These are phyloP conservation scores for Centrocercus urophasianus DNA, from an alignment of 2,113 vertebrate species.

Conservation along the genomic window DNA sequence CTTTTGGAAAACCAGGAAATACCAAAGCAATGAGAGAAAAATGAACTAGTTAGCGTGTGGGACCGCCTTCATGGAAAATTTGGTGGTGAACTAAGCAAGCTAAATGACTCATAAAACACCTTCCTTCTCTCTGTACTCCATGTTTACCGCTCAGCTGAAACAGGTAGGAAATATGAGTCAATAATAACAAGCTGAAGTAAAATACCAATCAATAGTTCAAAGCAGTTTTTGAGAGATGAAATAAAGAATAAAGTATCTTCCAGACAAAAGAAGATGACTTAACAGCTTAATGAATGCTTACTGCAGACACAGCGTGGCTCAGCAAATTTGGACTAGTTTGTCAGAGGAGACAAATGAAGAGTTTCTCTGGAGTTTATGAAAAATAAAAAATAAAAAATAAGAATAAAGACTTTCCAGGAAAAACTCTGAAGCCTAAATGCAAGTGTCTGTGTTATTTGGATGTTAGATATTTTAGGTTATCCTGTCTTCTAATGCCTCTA, in stretches of 20 bases:
- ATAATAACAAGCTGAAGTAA: not conserved
- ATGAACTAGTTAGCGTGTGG: not conserved
- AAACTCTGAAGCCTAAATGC: not conserved
- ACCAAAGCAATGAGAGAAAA: not conserved
- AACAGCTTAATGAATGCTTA: conserved; percentile 6
- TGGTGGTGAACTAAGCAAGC: not conserved
- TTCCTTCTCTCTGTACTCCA: not conserved
- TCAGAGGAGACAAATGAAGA: not conserved
- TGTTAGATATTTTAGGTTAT: not conserved
- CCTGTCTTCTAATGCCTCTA: not conserved
- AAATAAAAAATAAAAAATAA: not conserved
- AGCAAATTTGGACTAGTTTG: conserved; percentile 20
- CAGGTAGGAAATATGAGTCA: conserved; percentile 1
- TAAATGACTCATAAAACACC: not conserved
- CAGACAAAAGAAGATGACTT: conserved; percentile 18
- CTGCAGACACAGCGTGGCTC: not conserved
- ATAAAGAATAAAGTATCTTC: not conserved
- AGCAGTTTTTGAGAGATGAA: not conserved
- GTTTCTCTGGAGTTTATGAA: not conserved
- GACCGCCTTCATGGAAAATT: not conserved
- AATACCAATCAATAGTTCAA: conserved; percentile 19
- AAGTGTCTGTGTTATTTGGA: not conserved
- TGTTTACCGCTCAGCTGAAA: not conserved
- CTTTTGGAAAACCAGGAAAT: not conserved
- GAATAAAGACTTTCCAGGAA: not conserved